Evolutionary conservation across 37 sponge, comb jelly and placozoan species (phyloP), one percentile per base, ranked within the genome.

Genomic region (Ianthella basta): DNA sequence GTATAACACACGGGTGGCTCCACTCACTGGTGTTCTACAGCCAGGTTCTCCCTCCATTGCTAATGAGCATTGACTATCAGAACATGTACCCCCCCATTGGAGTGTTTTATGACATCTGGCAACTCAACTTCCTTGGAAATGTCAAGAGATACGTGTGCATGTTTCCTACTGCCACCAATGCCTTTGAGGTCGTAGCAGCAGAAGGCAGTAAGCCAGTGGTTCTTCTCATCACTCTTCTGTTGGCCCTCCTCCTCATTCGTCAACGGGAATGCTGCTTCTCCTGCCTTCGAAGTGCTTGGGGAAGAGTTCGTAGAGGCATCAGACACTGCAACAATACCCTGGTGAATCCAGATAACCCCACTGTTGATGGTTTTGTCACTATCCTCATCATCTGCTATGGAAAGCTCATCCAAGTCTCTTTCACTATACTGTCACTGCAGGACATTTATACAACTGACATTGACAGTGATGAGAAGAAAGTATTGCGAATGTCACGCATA

Each of bases 11-110:
- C 14, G 84, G 84, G 67, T 72, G 81, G 0, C 79, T 91, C 50
- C 82, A 91, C 24, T 82, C 85, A 0, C 84, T 87, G 55, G 84
- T 91, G 54, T 91, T 91, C 85, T 91, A 84, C 67, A 79, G 80
- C 60, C 87, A 87, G 59, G 68, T 91, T 40, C 44, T 83, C 13
- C 66, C 91, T 15, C 66, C 84, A 68, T 14, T 67, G 23, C 23
- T 83, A 2, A 37, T 69, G 54, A 50, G 68, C 32, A 33, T 36
- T 37, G 82, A 38, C 19, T 33, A 21, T 6, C 35, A 39, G 21
- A 57, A 27, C n/a, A n/a, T 40, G 44, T 21, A 40, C n/a, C 59
- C 80, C 10, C 59, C 59, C 41, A 25, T 36, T 16, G 67, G 44
- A 21, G 0, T 56, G 35, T 39, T 72, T 1, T 91, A 91, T 54